Percentiles rank a stretch among this genome's conserved stretches.
These are phyloP conservation scores for Heliconius congener DNA, from an alignment of 1,140 invertebrate species.

Conservation along the genomic window DNA sequence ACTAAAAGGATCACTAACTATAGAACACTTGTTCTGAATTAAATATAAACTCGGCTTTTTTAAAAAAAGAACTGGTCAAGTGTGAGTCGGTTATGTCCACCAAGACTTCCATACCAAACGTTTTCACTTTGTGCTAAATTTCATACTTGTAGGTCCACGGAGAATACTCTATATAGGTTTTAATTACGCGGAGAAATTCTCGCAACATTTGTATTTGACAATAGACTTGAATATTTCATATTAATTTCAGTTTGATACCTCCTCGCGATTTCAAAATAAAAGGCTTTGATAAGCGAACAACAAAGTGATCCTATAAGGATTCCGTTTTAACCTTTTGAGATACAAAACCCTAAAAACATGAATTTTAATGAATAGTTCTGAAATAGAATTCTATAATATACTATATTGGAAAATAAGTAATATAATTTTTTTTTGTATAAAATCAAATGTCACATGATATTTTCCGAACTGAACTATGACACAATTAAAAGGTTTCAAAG, in stretches of 20 bases:
- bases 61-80: too few species aligned
- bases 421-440: background rate
- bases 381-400: background rate
- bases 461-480: background rate
- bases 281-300: too few species aligned
- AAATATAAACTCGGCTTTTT: background rate
- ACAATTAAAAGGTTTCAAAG: constrained; percentile 9
- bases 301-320: too few species aligned
- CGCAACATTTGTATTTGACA: too few species aligned
- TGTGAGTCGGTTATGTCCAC: too few species aligned
- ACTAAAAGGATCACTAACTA: background rate
- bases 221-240: too few species aligned
- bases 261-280: too few species aligned
- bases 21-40: background rate
- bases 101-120: background rate
- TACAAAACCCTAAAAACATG: too few species aligned
- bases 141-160: background rate
- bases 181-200: too few species aligned
- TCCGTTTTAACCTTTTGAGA: too few species aligned
- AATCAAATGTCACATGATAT: background rate
- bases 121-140: background rate
- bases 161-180: too few species aligned
- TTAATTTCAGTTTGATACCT: too few species aligned
- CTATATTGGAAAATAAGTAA: background rate
- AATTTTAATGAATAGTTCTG: background rate